Conservation (phyloP, 2,888 invertebrate species). For the Diachrysia chrysitis region DNA sequence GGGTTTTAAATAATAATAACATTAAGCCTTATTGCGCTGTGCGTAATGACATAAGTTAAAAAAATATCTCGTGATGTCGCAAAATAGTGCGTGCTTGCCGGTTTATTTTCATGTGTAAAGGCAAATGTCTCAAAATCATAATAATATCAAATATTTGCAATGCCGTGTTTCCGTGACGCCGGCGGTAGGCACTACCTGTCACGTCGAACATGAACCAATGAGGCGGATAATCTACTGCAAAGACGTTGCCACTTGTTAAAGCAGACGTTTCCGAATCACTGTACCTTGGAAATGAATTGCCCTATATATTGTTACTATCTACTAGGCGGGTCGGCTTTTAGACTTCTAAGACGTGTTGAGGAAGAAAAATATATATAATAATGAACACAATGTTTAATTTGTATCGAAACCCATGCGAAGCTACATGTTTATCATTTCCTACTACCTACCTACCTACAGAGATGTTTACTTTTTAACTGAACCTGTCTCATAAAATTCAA, state of each 20-base stretch:
- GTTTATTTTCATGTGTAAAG: slow-evolving; percentile 36
- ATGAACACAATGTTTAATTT: too few relatives aligned
- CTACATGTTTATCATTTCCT: too few relatives aligned
- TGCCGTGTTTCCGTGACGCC: slow-evolving; percentile 42
- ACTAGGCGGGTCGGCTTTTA: too few relatives aligned
- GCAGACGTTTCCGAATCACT: not conserved
- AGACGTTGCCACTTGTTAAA: slow-evolving; percentile 9
- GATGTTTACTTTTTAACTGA: too few relatives aligned
- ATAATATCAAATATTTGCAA: slow-evolving; percentile 44
- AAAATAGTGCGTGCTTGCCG: slow-evolving; percentile 20
- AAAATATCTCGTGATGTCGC: slow-evolving; percentile 33
- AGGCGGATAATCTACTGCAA: slow-evolving; percentile 18
- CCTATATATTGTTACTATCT: not conserved
- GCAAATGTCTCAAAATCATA: slow-evolving; percentile 29
- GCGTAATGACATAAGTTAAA: not conserved
- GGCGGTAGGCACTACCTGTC: slow-evolving; percentile 47
- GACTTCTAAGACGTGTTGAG: too few relatives aligned
- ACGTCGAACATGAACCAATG: slow-evolving; percentile 21
- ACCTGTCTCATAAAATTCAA: too few relatives aligned
- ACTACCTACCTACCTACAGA: too few relatives aligned
- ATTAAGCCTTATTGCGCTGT: not conserved
- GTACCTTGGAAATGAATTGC: not conserved
- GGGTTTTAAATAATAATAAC: too few relatives aligned
- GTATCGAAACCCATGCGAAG: too few relatives aligned
- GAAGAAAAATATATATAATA: too few relatives aligned